Base-by-base conservation (phyloP, 2,797 vertebrate species). In the Crocidura indochinensis region DNA sequence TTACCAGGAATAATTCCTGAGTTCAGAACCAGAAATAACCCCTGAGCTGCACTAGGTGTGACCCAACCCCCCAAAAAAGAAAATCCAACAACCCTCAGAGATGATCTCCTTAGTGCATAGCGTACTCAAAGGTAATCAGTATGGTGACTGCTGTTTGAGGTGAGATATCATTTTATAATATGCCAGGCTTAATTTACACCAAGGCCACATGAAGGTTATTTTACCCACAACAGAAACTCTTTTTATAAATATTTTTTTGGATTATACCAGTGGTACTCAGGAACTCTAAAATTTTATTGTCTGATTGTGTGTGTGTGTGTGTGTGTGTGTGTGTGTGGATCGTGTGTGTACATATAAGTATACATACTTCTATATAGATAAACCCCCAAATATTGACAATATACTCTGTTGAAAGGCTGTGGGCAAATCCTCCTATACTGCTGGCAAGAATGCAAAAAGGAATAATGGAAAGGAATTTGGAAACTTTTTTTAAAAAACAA, bases 311-410 rank as follows among this genome's bases (percentile, higher is more conserved):
- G 56, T 60, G 56, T 60, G 56, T 22, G 17, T 60, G 56, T 60
- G 56, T 60, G 56, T 60, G 19, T 60, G 56, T 60, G 56, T 60
- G 56, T 22, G 17, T 60, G 56, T 56, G 56, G 20, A 15, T 60
- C n/a, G 19, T 60, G 22, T 60, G 22, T 51, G 14, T 51, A 51
- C 56, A 19, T 20, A 22, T 60, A 19, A 60, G 38, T 38, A 38
- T 38, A 38, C 38, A 38, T 38, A 38, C 38, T 38, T 38, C 46
- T 0, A 12, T 27, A 73, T 0, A 20, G 27, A 71, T 38, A 92
- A 85, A 91, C 75, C 26, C 91, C 68, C 72, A 72, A 83, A 91
- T 82, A 51, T 31, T 26, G 82, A 72, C 7, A 67, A 79, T 64
- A 49, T 27, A 79, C 2, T 31, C 64, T 27, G 27, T 20, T 68